Evolutionary conservation across 2,113 vertebrate species (phyloP), one percentile per base, ranked within the genome.

Genomic region (Trematocara marginatum): DNA sequence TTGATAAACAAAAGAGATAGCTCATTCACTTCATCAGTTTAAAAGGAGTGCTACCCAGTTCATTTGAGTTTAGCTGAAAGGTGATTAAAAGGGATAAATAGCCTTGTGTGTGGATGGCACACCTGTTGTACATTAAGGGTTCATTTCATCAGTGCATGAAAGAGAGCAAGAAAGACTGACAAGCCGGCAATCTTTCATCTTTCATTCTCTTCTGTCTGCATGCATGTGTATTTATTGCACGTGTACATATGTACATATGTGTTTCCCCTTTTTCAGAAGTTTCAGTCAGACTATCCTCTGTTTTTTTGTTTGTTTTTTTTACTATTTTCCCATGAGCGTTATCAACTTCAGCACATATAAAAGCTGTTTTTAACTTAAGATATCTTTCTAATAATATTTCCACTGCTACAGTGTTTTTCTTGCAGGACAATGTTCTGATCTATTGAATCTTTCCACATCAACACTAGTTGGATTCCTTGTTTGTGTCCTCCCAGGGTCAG

Each of bases 71-170:
- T 13, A n/a, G 16, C 51, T 81, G 80, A 88, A 64, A 83, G 57
- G 81, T 90, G 89, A 90, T 88, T 91, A 89, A 91, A 92, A 88
- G n/a, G 40, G 82, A 80, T 86, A 84, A 87, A 90, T 89, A 81
- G 86, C 78, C 59, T 66, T 56, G 85, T 80, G 78, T 88, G 79
- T 18, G 10, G 71, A 82, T 42, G 74, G 53, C 80, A 88, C 91
- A 94, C 91, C 88, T 93, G 92, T 90, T 88, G 79, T 78, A 83
- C 86, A 90, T 92, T 71, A 88, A 74, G 53, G 61, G 79, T 89
- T 86, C 71, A 91, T 83, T 88, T 92, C 87, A 92, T 93, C 84
- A 85, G 52, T 61, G 88, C 81, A 92, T 93, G 74, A 93, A 92
- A 93, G 88, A 89, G 61, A 80, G 78, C 29, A 15, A 90, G 29